Evolutionary conservation across 2,113 vertebrate species (phyloP).

Genomic region (Galeopterus variegatus): DNA sequence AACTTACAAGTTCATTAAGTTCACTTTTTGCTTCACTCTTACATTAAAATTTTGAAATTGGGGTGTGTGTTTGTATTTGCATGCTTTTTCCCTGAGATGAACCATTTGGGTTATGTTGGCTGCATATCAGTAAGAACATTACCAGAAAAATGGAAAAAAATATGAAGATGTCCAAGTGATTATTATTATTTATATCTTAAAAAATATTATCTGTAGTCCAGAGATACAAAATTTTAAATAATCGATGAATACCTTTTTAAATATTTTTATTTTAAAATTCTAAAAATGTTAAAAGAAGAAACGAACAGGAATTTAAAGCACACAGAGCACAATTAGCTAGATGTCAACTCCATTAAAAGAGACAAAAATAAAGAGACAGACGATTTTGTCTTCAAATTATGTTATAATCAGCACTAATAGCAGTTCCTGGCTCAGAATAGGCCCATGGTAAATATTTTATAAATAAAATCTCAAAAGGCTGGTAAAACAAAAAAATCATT

Average conservation of each 20-base stretch:
- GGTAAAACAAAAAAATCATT: background rate
- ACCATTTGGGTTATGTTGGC: background rate
- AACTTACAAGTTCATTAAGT: background rate
- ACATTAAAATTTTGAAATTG: background rate
- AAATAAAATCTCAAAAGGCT: background rate
- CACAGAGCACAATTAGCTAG: background rate
- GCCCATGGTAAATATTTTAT: background rate
- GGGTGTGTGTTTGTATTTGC: background rate
- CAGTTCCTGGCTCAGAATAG: background rate
- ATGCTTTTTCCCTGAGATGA: background rate
- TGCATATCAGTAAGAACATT: background rate
- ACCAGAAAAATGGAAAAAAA: background rate
- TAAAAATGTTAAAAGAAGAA: background rate
- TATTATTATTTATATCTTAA: background rate
- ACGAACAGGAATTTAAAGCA: background rate
- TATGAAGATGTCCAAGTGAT: background rate
- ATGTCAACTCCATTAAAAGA: background rate
- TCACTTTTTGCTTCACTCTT: background rate
- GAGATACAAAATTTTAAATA: background rate
- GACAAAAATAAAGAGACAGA: background rate
- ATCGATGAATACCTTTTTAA: background rate
- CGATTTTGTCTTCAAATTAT: background rate
- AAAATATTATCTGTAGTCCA: background rate
- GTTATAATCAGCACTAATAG: background rate
- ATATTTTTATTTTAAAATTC: background rate